Evolutionary conservation across 2,113 vertebrate genomes (phyloP), one percentile per base, ranked within the genome.

Genomic region (Trichechus manatus): DNA sequence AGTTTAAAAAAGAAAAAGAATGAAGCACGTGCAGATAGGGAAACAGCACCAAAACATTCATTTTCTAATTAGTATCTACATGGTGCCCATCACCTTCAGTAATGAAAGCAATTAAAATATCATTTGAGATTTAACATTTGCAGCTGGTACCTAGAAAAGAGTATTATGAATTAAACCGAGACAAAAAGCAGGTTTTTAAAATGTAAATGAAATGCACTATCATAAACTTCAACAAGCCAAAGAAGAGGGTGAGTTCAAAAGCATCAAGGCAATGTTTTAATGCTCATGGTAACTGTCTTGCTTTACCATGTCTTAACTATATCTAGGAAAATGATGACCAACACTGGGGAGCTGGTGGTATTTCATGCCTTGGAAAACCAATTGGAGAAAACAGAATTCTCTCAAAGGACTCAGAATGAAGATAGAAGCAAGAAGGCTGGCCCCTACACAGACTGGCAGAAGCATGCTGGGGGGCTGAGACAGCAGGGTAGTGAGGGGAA

Each of bases 151-250:
- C 3, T 36, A 25, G 50, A 90, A 90, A 89, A 74, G 44, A 70
- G 33, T n/a, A 87, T 27, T 29, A 36, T 17, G 11, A 56, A 64
- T 81, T 50, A 74, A 87, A 74, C 74, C 29, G 83, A 89, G n/a
- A 31, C 53, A 61, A 56, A 85, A 72, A 64, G 27, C 53, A 64
- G 22, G 23, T 29, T 86, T 79, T 93, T 72, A 74, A 70, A 80
- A 63, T 74, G 17, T 42, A 89, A 89, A 31, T 53, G 17, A 89
- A 79, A 72, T 5, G 20, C 27, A 84, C 17, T 72, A 61, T 53
- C 88, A 36, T n/a, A 93, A 44, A 92, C 33, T 87, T 81, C n/a
- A 91, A 72, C 36, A 93, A 93, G 50, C 63, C 50, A 61, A 42
- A 70, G 31, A 78, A 77, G 33, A 89, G n/a, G 33, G 47, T 27